Evolutionary conservation across 2,113 vertebrate species (phyloP).

Genomic region (Dermatemys mawii): DNA sequence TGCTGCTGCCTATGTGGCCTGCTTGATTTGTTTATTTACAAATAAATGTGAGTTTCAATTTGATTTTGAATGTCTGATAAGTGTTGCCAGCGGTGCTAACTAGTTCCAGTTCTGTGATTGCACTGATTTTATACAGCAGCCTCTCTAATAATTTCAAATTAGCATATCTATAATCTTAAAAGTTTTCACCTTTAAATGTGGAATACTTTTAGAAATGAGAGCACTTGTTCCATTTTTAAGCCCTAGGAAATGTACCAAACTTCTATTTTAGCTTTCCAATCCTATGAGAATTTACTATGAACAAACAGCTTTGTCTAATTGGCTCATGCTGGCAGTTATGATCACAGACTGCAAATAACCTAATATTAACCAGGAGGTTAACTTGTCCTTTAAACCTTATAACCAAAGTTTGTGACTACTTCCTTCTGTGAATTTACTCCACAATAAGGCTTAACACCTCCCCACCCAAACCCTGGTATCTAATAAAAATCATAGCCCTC

Average conservation of each 20-base stretch:
- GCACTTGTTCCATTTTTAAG: neutral
- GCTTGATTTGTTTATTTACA: neutral
- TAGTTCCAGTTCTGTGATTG: neutral
- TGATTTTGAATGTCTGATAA: neutral
- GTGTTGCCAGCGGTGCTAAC: neutral
- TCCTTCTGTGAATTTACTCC: neutral
- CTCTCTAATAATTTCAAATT: neutral
- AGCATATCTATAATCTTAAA: neutral
- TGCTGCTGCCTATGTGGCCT: neutral
- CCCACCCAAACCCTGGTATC: neutral
- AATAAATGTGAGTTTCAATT: neutral
- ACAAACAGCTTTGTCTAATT: neutral
- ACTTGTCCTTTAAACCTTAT: neutral
- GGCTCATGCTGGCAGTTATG: neutral
- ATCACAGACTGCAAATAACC: neutral
- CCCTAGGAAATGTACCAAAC: neutral
- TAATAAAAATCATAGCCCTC: no score
- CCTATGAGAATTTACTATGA: neutral
- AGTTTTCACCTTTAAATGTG: neutral
- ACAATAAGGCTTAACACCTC: neutral
- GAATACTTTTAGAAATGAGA: conserved; percentile 1
- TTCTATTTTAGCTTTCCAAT: neutral
- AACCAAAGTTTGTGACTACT: neutral
- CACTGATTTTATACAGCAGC: neutral
- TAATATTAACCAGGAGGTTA: neutral